Conservation (phyloP, 2,888 invertebrate genomes). For the Leptopterna dolabrata region DNA sequence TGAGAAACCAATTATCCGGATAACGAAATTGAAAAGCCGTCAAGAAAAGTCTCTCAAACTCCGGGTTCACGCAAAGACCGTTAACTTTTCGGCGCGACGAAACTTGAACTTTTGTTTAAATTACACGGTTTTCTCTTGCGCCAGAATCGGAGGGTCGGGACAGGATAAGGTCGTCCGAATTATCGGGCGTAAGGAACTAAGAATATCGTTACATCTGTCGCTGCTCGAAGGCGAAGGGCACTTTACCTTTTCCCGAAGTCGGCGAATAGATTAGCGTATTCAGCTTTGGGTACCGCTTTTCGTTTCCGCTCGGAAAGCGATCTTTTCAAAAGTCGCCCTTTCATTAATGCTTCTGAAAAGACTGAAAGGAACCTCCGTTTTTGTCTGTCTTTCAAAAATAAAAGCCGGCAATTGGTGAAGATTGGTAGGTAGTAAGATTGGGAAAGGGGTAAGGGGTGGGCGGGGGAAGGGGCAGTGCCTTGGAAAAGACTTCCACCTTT, state of each 20-base stretch:
- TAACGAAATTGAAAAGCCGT: neutral
- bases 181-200: neutral
- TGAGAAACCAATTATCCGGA: neutral
- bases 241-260: neutral
- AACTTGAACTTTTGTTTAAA: neutral
- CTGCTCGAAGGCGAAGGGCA: neutral
- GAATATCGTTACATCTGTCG: neutral
- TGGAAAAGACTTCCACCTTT: constrained; percentile 27
- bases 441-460: no score
- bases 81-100: neutral
- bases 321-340: neutral
- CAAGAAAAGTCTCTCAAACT: neutral
- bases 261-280: neutral
- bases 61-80: neutral
- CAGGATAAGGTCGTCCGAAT: constrained; percentile 1
- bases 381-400: neutral
- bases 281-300: neutral
- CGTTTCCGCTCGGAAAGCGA: neutral
- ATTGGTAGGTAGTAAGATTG: no score
- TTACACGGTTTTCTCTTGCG: neutral
- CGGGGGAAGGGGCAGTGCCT: neutral
- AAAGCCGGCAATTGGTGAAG: neutral
- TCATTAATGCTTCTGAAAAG: neutral
- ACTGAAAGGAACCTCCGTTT: neutral
- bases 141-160: neutral